Conservation (phyloP, 2,888 invertebrate species). For the Phragmatobia fuliginosa region DNA sequence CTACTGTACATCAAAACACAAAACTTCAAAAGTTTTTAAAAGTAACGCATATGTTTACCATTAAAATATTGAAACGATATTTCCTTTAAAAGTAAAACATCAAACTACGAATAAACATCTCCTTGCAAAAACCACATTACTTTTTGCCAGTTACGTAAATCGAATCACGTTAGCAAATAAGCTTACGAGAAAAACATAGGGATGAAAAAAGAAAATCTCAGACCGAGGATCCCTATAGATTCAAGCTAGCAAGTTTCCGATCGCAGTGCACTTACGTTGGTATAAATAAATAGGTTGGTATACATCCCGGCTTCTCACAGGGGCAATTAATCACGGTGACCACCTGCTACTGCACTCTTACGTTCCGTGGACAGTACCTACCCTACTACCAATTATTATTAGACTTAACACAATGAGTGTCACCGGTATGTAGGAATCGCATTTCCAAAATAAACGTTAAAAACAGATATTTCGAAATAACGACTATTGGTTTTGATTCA, state of each 20-base stretch:
- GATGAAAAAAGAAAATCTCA: constrained; percentile 52
- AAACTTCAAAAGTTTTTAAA: neutral
- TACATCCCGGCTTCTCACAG: constrained; percentile 62
- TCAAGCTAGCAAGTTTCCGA: constrained; percentile 60
- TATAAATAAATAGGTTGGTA: constrained; percentile 72
- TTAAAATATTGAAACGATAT: constrained; percentile 16
- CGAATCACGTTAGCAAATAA: constrained; percentile 46
- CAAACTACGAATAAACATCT: constrained; percentile 12
- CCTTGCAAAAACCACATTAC: constrained; percentile 30
- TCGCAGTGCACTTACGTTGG: constrained; percentile 59
- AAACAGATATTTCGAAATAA: neutral
- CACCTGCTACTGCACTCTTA: constrained; percentile 76
- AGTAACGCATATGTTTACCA: neutral
- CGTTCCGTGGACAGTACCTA: constrained; percentile 59
- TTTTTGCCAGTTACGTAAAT: constrained; percentile 47
- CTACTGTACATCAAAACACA: no score
- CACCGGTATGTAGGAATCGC: constrained; percentile 2
- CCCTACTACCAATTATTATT: constrained; percentile 56
- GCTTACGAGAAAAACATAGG: constrained; percentile 46
- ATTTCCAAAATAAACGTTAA: neutral
- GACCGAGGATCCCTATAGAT: constrained; percentile 56
- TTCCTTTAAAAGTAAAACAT: neutral
- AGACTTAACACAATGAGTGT: constrained; percentile 35
- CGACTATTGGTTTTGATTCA: neutral
- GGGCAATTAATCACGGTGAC: constrained; percentile 76